A percentile compares a stretch with the other conserved stretches of the same genome.
Conservation (phyloP, 2,797 vertebrate species). For the Harpagifer antarcticus region DNA sequence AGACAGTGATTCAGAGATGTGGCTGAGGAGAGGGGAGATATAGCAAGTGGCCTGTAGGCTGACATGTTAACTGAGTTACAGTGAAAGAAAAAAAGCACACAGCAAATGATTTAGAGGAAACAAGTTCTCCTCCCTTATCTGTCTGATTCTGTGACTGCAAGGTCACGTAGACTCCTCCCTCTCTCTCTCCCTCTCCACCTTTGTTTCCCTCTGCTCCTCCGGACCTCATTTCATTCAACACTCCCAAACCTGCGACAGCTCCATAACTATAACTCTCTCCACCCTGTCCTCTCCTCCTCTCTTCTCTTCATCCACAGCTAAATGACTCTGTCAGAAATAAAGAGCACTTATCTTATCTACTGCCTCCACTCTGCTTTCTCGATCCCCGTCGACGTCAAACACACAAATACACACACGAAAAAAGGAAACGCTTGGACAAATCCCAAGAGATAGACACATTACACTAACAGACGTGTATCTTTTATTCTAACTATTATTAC, state of each 20-base stretch:
- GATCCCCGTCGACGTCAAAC: conserved; percentile 46
- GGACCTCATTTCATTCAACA: conserved; percentile 80
- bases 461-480: neutral
- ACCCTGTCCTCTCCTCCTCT: conserved; percentile 71
- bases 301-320: conserved; percentile 79
- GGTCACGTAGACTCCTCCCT: conserved; percentile 61
- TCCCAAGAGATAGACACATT: conserved; percentile 1
- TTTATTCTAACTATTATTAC: conserved; percentile 8
- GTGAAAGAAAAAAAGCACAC: conserved; percentile 36
- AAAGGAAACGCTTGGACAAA: conserved; percentile 13
- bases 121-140: conserved; percentile 55
- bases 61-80: conserved; percentile 65
- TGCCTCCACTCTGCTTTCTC: conserved; percentile 74
- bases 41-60: conserved; percentile 44
- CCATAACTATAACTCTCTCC: conserved; percentile 84
- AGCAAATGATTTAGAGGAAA: conserved; percentile 71
- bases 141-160: conserved; percentile 72
- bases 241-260: conserved; percentile 79
- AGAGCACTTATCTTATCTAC: conserved; percentile 84
- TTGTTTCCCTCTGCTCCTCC: conserved; percentile 70
- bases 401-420: conserved; percentile 34
- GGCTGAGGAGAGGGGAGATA: conserved; percentile 34
- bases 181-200: conserved; percentile 57
- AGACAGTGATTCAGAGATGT: conserved; percentile 41
- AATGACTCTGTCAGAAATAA: conserved; percentile 86